Conservation (phyloP, 2,797 vertebrate genomes). For the Myoxocephalus aenaeus region DNA sequence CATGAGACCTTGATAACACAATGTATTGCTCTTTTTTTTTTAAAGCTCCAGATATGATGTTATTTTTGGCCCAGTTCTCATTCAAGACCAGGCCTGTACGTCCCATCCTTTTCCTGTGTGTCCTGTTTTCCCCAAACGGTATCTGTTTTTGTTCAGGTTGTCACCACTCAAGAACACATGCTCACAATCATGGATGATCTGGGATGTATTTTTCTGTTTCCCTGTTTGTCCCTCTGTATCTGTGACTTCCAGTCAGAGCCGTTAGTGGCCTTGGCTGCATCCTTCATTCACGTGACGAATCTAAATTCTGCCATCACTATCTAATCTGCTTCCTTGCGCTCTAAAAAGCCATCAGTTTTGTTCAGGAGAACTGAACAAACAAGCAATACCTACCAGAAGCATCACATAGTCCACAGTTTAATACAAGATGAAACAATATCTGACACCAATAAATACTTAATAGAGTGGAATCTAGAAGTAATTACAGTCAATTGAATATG, state of each 20-base stretch:
- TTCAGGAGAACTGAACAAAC: constrained; percentile 17
- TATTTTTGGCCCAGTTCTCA: constrained; percentile 15
- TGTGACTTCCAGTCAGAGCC: constrained; percentile 50
- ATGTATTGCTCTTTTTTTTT: not conserved
- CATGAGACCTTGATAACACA: not conserved
- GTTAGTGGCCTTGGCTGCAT: constrained; percentile 69
- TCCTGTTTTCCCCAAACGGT: constrained; percentile 50
- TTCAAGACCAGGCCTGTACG: not conserved
- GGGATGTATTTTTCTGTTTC: constrained; percentile 49
- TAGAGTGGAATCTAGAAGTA: not conserved
- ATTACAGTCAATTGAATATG: constrained; percentile 25
- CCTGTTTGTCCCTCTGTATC: constrained; percentile 36
- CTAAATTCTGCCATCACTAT: constrained; percentile 68
- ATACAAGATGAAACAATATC: not conserved
- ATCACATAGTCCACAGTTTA: not conserved
- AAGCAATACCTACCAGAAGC: not conserved
- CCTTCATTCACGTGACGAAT: constrained; percentile 55
- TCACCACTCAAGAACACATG: constrained; percentile 17
- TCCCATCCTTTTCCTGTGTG: constrained; percentile 25
- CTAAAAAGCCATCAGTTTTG: constrained; percentile 53
- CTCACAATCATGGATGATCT: constrained; percentile 17
- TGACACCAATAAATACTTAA: not conserved
- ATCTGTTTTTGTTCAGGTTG: constrained; percentile 44
- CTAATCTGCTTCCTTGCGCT: constrained; percentile 70
- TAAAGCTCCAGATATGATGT: not conserved